Evolutionary conservation across 2,113 vertebrate genomes (phyloP).

Genomic region (Misgurnus mizolepis): DNA sequence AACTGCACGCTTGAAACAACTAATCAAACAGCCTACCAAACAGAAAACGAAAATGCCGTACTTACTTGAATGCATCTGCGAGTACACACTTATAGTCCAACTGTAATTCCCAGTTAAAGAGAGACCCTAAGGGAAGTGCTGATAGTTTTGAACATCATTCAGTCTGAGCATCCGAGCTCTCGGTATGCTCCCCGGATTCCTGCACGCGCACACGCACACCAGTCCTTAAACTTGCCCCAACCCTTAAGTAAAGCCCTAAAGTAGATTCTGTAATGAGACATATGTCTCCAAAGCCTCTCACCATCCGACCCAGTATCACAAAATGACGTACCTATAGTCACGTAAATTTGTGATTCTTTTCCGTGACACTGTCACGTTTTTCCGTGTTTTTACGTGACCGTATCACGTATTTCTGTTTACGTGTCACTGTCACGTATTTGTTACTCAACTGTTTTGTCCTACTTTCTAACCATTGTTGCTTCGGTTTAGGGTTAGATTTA

Average conservation of each 20-base stretch:
- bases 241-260: conserved; percentile 65
- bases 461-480: too few species aligned
- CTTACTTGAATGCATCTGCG: conserved; percentile 28
- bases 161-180: conserved; percentile 33
- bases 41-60: conserved; percentile 18
- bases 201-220: conserved; percentile 8
- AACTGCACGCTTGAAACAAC: neutral
- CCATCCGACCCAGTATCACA: neutral
- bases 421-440: too few species aligned
- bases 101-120: neutral
- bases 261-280: conserved; percentile 71
- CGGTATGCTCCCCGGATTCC: conserved; percentile 17
- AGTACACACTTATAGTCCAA: conserved; percentile 12
- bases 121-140: neutral
- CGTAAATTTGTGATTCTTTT: too few species aligned
- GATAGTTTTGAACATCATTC: conserved; percentile 40
- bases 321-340: too few species aligned
- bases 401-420: too few species aligned
- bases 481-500: too few species aligned
- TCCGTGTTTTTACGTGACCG: too few species aligned
- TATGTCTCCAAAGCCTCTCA: conserved; percentile 75
- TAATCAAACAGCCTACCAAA: neutral
- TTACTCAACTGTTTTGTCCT: too few species aligned
- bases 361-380: too few species aligned
- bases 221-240: conserved; percentile 44